Base-by-base conservation (phyloP, 2,797 vertebrate species). In the Melanotaenia trifasciata region DNA sequence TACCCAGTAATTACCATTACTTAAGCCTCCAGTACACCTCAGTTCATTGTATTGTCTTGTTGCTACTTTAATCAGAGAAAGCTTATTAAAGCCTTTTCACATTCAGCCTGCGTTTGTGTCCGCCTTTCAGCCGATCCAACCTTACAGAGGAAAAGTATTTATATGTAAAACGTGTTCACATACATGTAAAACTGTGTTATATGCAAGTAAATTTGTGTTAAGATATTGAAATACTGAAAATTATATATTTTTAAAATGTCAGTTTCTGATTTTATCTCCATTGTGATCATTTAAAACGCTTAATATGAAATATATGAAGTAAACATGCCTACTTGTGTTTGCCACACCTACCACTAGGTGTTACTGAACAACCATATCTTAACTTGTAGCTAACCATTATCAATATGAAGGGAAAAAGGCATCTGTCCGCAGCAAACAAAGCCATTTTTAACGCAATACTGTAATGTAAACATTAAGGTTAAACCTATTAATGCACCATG, bases 311-410 rank as follows among this genome's bases (percentile, higher is more conserved):
- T 14, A 13, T 28, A 24, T 40, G n/a, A 65, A 24, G 24, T 65
- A 50, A 22, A 50, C 47, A 50, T 65, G 5, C 24, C 8, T 28
- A 7, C 14, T 45, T 57, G 32, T 14, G 33, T 13, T 63, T 33
- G 9, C n/a, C 28, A 43, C 24, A 59, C 2, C 12, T 70, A 32
- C 73, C 61, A 76, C 62, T 78, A 84, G 72, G 68, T 85, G 69
- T 67, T 72, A 70, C 58, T 58, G 54, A 76, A 73, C 54, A 68
- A 22, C 36, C 6, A 35, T 14, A 58, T 60, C 58, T 68, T 50
- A 65, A 50, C 30, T 53, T 30, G 26, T 16, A 28, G 26, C 14
- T 38, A 30, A n/a, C n/a, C 35, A 43, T 32, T 30, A 6, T 5
- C 45, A n/a, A n/a, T 9, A n/a, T 47, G 18, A 50, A 50, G n/a